Evolutionary conservation across 2,797 vertebrate species (phyloP), one percentile per base, ranked within the genome.

Genomic region (Sebastes vulpes): DNA sequence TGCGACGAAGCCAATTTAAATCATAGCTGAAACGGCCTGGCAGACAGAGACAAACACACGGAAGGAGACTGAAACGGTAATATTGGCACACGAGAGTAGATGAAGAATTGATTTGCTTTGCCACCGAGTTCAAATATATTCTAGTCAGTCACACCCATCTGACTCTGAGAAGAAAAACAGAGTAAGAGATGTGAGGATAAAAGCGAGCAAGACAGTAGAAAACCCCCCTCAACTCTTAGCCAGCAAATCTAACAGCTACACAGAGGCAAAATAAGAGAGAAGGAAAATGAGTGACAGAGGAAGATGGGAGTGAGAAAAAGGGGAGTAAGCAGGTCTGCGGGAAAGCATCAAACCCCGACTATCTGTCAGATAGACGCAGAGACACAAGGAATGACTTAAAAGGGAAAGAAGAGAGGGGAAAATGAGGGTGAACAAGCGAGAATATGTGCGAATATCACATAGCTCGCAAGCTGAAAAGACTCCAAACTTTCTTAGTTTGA

Each of bases 101-200:
- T 18, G 31, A 71, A 31, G 14, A 74, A 72, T 18, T 64, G 50
- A 83, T 84, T 75, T 67, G 58, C 14, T 72, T 72, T 79, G 38
- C 6, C n/a, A 50, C 57, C 31, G 28, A 20, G 46, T 79, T 89
- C 25, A 77, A 81, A 79, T 71, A 50, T 53, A 75, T 75, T 84
- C 58, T 56, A 14, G 71, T 64, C 56, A 80, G 9, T 74, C 46
- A 66, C 29, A 59, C 4, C 14, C 63, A 59, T 65, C 20, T 63
- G 25, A 72, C 60, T 63, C 57, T 12, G 50, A 26, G n/a, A 23
- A 10, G 35, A 12, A 20, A 57, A 53, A 18, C 25, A n/a, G 6
- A 11, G 48, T 18, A 9, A 75, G 48, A 64, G 52, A 63, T 38
- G 28, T 9, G 25, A 20, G 48, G 65, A 65, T 6, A 63, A 59